Evolutionary conservation across 2,113 vertebrate genomes (phyloP).

Genomic region (Sorex araneus): DNA sequence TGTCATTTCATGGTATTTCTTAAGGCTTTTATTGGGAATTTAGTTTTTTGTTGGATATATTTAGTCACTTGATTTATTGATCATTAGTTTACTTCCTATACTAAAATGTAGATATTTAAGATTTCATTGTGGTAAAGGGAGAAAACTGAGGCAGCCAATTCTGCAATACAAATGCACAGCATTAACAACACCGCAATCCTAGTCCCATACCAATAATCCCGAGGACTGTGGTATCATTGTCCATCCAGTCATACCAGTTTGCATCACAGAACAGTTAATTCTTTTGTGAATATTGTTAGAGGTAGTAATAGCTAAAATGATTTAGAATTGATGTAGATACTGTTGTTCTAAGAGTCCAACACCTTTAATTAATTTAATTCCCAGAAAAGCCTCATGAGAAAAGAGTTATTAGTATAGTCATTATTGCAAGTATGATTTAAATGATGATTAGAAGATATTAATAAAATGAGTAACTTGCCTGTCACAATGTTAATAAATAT

Average conservation of each 20-base stretch:
- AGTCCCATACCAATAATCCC: not conserved
- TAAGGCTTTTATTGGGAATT: conserved; percentile 25
- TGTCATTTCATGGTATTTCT: not conserved
- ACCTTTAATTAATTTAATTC: conserved; percentile 12
- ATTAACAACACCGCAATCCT: not conserved
- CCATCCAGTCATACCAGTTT: not conserved
- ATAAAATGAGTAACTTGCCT: not conserved
- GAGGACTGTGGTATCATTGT: not conserved
- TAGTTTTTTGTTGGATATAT: not conserved
- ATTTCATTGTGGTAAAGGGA: conserved; percentile 12
- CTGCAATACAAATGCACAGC: not conserved
- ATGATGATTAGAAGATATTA: not conserved
- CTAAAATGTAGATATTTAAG: not conserved
- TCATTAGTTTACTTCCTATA: not conserved
- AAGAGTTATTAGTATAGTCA: not conserved
- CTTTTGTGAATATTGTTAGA: not conserved
- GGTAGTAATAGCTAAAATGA: not conserved
- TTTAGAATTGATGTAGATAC: not conserved
- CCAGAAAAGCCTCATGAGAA: not conserved
- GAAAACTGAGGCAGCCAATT: not conserved
- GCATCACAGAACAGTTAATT: not conserved
- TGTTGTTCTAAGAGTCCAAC: not conserved
- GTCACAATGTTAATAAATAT: not conserved
- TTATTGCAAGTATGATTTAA: conserved; percentile 17
- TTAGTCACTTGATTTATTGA: conserved; percentile 1